phyloP scores from a whole-genome alignment of 2,888 invertebrate genomes.

The Heliconius ismenius region DNA sequence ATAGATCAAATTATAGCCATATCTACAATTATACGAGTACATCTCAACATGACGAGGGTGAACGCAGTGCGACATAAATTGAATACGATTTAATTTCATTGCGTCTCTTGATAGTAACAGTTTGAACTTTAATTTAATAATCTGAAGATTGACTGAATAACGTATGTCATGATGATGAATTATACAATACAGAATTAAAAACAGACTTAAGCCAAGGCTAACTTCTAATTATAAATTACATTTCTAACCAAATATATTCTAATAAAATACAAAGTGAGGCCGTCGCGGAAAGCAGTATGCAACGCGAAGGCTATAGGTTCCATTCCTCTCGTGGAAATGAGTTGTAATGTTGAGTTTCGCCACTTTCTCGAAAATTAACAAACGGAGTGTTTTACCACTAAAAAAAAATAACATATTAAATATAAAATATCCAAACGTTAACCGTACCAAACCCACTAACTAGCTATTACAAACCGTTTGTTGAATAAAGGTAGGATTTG shows the following conservation, averaged over 20 bases:
- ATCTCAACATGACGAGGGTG: conserved; percentile 26
- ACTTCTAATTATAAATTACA: not conserved
- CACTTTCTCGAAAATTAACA: no score
- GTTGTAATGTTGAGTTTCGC: no score
- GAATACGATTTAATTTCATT: conserved; percentile 34
- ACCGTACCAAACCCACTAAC: not conserved
- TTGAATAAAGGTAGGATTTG: conserved; percentile 22
- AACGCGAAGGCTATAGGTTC: no score
- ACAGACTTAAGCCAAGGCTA: no score
- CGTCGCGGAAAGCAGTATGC: no score
- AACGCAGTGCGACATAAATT: conserved; percentile 25
- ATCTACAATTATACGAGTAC: not conserved
- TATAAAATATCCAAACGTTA: not conserved
- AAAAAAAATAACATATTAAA: no score
- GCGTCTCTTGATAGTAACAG: conserved; percentile 31
- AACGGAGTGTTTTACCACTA: no score
- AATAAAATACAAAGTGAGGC: no score
- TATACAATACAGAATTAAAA: no score
- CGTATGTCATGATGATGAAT: conserved; percentile 12
- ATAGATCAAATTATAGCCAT: not conserved
- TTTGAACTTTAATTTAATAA: conserved; percentile 36
- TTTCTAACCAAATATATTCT: not conserved
- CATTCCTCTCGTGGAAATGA: no score
- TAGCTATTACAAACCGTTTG: not conserved
- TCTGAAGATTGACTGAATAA: conserved; percentile 31